Evolutionary conservation across 2,113 vertebrate species (phyloP), one percentile per base, ranked within the genome.

Genomic region (Brienomyrus longianalis): DNA sequence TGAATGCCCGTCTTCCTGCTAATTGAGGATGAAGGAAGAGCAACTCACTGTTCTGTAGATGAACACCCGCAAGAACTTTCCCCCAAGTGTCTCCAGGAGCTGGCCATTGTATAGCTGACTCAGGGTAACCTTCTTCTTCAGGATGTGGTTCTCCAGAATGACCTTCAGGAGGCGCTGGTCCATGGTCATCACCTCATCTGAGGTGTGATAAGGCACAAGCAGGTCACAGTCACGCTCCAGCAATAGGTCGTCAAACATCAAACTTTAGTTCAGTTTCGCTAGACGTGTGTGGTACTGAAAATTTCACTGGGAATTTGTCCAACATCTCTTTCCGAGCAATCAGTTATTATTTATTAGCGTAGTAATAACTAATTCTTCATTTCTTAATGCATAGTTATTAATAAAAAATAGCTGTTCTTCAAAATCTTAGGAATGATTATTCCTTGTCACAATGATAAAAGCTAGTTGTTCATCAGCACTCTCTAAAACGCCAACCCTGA

Each of bases 71-170:
- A 99, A 96, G 1, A 96, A 90, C 92, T 97, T 97, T 88, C 98
- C 98, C 92, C 97, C 96, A 8, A 98, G 89, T 3, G 98, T 99
- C 93, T 99, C 97, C 83, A 99, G 95, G 48, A 93, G 92, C 91
- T 99, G 98, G 89, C 98, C 98, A 5, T 97, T 98, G 96, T 99
- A 99, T 84, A 99, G 96, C 23, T 97, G 96, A n/a, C 93, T 96
- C 88, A 99, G 96, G 0, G 96, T 96, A 74, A 99, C 59, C 92
- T 98, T 99, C n/a, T 96, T 90, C 93, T 97, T 99, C 94, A 99
- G 90, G 91, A 99, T 97, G 92, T 99, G 98, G 92, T 99, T 99
- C 94, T 98, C 95, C 88, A 99, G 90, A 92, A 99, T 96, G 1
- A 91, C 86, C 93, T 90, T 99, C 88, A 99, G 96, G 85, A 95